Evolutionary conservation across 2,888 invertebrate genomes (phyloP), one percentile per base, ranked within the genome.

Genomic region (Trichogramma evanescens): DNA sequence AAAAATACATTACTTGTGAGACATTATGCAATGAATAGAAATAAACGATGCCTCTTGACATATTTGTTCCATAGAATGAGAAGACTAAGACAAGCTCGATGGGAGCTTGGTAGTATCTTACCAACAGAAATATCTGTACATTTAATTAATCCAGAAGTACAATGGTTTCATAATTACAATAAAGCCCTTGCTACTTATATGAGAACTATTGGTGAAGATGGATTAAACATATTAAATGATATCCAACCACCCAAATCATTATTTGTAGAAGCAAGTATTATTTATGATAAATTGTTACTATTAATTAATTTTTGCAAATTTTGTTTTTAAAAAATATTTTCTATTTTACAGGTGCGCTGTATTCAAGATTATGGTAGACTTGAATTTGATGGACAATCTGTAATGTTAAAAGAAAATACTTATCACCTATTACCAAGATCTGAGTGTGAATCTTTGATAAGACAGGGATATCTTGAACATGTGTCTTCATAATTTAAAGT

Each of bases 81-180:
- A 66, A 86, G 88, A 71, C 85, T 98, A 38, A 85, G 89, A 68
- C 86, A 89, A n/a, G 83, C 95, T 77, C 83, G 98, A 52, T 98
- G 98, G 98, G 92, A 95, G 72, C 92, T 95, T 75, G 98, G 98
- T 1, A 91, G 94, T 45, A 89, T 95, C 52, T 78, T 98, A 58
- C 96, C 97, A 0, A 77, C 85, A 0, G 94, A 95, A 74, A 87
- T 96, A 0, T 88, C 89, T 74, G 82, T 84, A 58, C 85, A 89
- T 63, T 79, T 96, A 46, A 88, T 90, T 55, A 87, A 89, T 71
- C 84, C 89, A 1, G 96, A 96, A 81, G 84, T 89, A 42, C 83
- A 87, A 61, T 98, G 95, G 89, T 94, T 96, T 72, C 87, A 88
- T 56, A 87, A 87, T 64, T 97, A 98, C 77, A 95, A 91, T 50